Base-by-base conservation (phyloP, 1,140 invertebrate species). In the Arctopsyche grandis region DNA sequence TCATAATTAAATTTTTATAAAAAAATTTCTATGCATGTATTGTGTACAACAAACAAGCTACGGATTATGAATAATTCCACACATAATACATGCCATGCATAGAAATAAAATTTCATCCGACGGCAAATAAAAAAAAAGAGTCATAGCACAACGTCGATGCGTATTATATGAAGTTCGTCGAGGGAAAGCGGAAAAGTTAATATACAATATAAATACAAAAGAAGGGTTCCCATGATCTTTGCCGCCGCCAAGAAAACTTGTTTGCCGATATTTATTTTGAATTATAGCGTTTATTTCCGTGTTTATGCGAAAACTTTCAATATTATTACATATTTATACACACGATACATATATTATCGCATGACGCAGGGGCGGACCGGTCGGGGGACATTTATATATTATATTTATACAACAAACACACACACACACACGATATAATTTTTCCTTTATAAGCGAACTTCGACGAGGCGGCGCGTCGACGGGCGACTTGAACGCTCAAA, bases 301-400 rank as follows among this genome's bases (percentile, higher is more conserved):
- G 63, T 66, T 66, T 66, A 66, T 66, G 63, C 63, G 63, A 66
- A 66, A 66, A 66, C 63, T 66, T 66, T 66, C 63, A 26, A 66
- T 66, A 66, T 66, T 66, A 66, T 66, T 66, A 66, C 21, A 29
- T 29, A 66, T 66, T 66, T 29, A 29, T 66, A 66, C 14, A 60
- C 56, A 19, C 14, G 16, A 16, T 5, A 21, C 56, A 21, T 60
- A 38, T 38, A 38, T 38, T 38, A 38, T 7, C 29, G 29, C 56
- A 16, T 60, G 16, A 60, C 14, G 56, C 56, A 9, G 16, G 56
- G n/a, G 16, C 56, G 16, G 16, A 60, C 56, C 56, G 56, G 4
- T 5, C 14, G 5, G 14, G 21, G 21, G 56, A 60, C 56, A 60
- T 60, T 60, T 60, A 9, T 16, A 56, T 56, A n/a, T n/a, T 56